phyloP scores from a whole-genome alignment of 2,888 invertebrate species.

The Dynastes tityus region DNA sequence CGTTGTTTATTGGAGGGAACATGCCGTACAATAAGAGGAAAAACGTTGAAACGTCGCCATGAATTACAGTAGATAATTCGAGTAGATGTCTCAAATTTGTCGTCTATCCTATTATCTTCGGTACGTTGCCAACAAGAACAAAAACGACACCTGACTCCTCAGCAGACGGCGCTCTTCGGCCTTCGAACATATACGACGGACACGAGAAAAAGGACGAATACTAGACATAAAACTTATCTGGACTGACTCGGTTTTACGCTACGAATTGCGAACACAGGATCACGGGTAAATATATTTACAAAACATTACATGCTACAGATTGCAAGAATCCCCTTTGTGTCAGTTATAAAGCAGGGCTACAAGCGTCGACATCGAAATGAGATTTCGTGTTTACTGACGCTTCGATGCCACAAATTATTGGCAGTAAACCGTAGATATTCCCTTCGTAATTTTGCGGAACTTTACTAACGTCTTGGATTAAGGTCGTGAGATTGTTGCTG shows the following conservation, averaged over 20 bases:
- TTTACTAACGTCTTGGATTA: background rate
- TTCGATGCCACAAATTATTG: conserved; percentile 22
- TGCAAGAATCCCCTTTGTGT: conserved; percentile 31
- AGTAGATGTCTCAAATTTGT: background rate
- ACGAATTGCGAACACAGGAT: conserved; percentile 33
- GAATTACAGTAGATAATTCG: background rate
- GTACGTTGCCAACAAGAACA: background rate
- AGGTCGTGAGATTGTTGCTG: background rate
- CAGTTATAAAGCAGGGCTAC: conserved; percentile 16
- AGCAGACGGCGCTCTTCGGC: background rate
- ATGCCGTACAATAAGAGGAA: too few species aligned
- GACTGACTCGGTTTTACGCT: conserved; percentile 13
- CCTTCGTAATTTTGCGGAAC: conserved; percentile 3
- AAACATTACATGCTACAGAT: conserved; percentile 31
- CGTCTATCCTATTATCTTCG: conserved; percentile 1
- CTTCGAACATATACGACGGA: background rate
- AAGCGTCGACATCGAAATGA: conserved; percentile 26
- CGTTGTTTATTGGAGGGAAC: too few species aligned
- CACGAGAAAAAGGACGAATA: conserved; percentile 4
- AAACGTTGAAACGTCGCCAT: background rate
- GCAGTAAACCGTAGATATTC: conserved; percentile 22
- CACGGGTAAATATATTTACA: conserved; percentile 29
- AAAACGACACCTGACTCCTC: background rate
- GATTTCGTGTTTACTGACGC: conserved; percentile 21
- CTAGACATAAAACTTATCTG: conserved; percentile 18